Percentiles rank a stretch among this genome's conserved stretches.
phyloP scores from a whole-genome alignment of 2,888 invertebrate species.

The Andrena marginata region DNA sequence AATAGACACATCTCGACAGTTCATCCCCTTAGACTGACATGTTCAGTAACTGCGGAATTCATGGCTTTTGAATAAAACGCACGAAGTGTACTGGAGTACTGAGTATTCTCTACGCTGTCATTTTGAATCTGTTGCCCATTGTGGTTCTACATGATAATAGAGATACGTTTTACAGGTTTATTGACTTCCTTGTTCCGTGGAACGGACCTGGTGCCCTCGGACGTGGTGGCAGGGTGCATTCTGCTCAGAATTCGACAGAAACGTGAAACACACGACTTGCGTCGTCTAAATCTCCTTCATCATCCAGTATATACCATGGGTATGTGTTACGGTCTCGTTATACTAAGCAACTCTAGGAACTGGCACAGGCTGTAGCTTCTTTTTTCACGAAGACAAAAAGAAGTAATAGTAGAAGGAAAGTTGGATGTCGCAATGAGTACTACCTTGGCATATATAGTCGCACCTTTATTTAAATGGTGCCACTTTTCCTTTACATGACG shows the following conservation, averaged over 20 bases:
- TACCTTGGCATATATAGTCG: too few relatives aligned
- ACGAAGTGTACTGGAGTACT: too few relatives aligned
- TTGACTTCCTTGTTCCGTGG: slow-evolving; percentile 93
- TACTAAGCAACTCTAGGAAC: too few relatives aligned
- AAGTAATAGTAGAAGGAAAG: too few relatives aligned
- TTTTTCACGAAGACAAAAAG: too few relatives aligned
- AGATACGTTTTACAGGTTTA: slow-evolving; percentile 86
- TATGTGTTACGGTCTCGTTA: slow-evolving; percentile 72
- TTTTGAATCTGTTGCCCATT: neutral
- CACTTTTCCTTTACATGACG: too few relatives aligned
- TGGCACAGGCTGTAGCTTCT: too few relatives aligned
- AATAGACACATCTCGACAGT: neutral
- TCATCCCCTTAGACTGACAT: neutral
- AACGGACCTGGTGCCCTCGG: slow-evolving; percentile 94
- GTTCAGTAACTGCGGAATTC: neutral
- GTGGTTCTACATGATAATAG: neutral
- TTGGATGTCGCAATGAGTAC: too few relatives aligned
- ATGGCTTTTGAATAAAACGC: too few relatives aligned
- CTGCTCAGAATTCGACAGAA: slow-evolving; percentile 92
- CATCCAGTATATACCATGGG: slow-evolving; percentile 90
- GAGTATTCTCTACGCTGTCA: neutral
- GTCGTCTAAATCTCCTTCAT: slow-evolving; percentile 88
- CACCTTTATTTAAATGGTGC: too few relatives aligned
- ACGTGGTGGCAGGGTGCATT: slow-evolving; percentile 94
- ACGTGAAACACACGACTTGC: slow-evolving; percentile 90